Evolutionary conservation across 2,888 invertebrate genomes (phyloP), one percentile per base, ranked within the genome.

Genomic region (Mamestra brassicae): DNA sequence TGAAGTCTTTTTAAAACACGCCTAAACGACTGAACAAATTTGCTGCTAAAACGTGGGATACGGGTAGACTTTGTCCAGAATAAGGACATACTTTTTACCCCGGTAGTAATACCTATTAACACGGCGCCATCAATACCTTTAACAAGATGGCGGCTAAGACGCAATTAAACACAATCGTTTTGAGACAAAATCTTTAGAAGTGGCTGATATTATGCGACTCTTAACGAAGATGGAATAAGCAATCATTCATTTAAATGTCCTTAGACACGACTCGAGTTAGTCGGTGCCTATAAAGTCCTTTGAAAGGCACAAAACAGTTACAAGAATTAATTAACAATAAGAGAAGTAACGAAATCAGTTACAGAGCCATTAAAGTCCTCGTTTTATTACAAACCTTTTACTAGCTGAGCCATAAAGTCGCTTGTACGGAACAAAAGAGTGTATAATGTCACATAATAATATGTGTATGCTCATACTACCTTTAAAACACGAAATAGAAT

Each of bases 331-430:
- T 76, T 58, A 81, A 81, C 81, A 81, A 67, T 57, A 78, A 62
- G 78, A 81, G 55, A 78, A 55, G 42, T 73, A 71, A 74, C 70
- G 34, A 74, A 81, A 81, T 81, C 82, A 78, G 74, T 81, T 81
- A 81, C 67, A 64, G 60, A 54, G 71, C 74, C 54, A 78, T 80
- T 81, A 73, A 81, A 81, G 36, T 63, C 57, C 36, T 60, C 57
- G 66, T 64, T 80, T 80, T 76, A 81, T 81, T 64, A 64, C 71
- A 58, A 42, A 45, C 52, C 60, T 61, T 74, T 78, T 66, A 69
- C 83, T 74, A 74, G 42, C 38, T 13, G 10, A 62, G 62, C 71
- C n/a, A 65, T 81, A 47, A 80, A 81, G 7, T 26, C 42, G 47
- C 26, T 63, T 52, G 26, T 5, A n/a, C 8, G 52, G n/a, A 58